Conservation (phyloP, 2,797 vertebrate species). For the Borostomias antarcticus region DNA sequence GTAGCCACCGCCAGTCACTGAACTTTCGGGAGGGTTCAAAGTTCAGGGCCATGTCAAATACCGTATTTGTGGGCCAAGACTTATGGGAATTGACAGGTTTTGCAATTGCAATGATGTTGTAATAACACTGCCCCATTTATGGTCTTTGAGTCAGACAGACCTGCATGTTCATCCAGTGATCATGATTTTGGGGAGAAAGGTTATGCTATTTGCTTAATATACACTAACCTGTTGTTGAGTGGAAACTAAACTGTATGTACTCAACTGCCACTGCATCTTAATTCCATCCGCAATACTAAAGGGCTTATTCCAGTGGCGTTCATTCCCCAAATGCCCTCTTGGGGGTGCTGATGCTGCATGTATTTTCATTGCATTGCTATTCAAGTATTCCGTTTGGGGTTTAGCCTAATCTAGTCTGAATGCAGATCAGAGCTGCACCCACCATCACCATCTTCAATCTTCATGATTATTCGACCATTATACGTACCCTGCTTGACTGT, state of each 20-base stretch:
- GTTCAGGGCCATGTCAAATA: conserved; percentile 42
- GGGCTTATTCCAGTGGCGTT: conserved; percentile 1
- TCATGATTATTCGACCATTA: not conserved
- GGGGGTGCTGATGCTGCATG: conserved; percentile 49
- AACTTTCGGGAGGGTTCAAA: conserved; percentile 22
- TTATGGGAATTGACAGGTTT: not conserved
- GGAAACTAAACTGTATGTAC: too few relatives aligned
- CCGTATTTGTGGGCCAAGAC: not conserved
- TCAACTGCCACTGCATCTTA: not conserved
- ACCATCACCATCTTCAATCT: not conserved
- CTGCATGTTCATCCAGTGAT: too few relatives aligned
- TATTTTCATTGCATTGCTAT: not conserved
- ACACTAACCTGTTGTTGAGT: too few relatives aligned
- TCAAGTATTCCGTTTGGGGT: too few relatives aligned
- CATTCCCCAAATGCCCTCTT: conserved; percentile 31
- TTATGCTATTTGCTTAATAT: too few relatives aligned
- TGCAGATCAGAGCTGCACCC: too few relatives aligned
- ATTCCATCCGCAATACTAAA: not conserved
- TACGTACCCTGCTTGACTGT: not conserved
- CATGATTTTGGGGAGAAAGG: too few relatives aligned
- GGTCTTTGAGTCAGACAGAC: too few relatives aligned
- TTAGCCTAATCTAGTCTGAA: not conserved
- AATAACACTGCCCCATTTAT: too few relatives aligned
- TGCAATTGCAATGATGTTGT: not conserved
- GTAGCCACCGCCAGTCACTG: conserved; percentile 19